Base-by-base conservation (phyloP, 1,140 invertebrate genomes). In the Arctopsyche grandis region DNA sequence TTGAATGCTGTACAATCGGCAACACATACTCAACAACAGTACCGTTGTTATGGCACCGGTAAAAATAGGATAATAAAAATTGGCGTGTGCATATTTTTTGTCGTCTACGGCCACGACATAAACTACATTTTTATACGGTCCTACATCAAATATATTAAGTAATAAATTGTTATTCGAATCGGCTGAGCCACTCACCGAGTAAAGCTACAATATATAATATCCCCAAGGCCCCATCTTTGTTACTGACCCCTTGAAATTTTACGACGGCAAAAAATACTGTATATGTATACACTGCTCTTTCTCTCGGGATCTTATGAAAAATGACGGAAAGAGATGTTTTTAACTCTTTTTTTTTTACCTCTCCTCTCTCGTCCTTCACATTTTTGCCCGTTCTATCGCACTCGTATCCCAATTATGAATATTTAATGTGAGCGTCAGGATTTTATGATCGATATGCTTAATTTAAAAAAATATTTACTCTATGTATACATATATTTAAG, bases 171-270 rank as follows among this genome's bases (percentile, higher is more conserved):
- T 22, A 66, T 66, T 66, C 63, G 63, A 66, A 66, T 66, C 63
- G 19, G 19, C 24, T 7, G 19, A 24, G 63, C 24, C 63, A 22
- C 63, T 66, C 63, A 66, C 63, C 63, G 63, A 22, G 26, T 66
- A 66, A 66, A 26, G 63, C 63, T 66, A 24, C 63, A 66, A 66
- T 66, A 66, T 38, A 38, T 66, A 66, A 66, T 22, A 66, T 66
- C 63, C 63, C 63, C 19, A 22, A 66, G 63, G 63, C 26, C 63
- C 63, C 63, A 66, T 66, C 63, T 66, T 66, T 66, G 63, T 66
- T 66, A 66, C 63, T 66, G 63, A 66, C 63, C 63, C 63, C 63
- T 66, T 66, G 63, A 66, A 66, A 66, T 66, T 66, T 66, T 66
- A 66, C 63, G 63, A 66, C 24, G 63, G 63, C 24, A 66, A 66